Percentiles rank a stretch among this genome's conserved stretches.
phyloP scores from a whole-genome alignment of 1,140 invertebrate genomes.

The Drosophila albomicans region DNA sequence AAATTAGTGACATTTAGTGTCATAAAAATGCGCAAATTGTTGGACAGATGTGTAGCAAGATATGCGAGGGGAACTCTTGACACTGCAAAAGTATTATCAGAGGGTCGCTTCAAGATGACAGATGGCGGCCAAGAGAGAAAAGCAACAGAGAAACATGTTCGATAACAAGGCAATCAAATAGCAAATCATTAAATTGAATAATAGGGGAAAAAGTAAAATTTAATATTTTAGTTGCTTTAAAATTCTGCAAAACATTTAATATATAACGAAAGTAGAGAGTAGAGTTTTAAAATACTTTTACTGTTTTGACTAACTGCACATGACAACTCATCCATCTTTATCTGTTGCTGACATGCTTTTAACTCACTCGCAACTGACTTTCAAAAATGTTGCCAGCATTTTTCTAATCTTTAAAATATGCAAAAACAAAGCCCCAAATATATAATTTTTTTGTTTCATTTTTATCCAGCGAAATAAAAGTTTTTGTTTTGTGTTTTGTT shows the following conservation, averaged over 20 bases:
- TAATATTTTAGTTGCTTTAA: no score
- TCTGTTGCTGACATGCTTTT: slow-evolving; percentile 43
- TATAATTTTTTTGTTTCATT: background rate
- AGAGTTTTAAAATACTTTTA: background rate
- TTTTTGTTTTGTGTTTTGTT: slow-evolving; percentile 12
- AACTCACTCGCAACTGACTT: slow-evolving; percentile 1
- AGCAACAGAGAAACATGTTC: slow-evolving; percentile 13
- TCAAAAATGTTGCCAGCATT: slow-evolving; percentile 17
- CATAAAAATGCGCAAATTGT: slow-evolving; percentile 65
- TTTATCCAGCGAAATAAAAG: slow-evolving; percentile 33
- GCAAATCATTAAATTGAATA: background rate
- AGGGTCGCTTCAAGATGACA: slow-evolving; percentile 22
- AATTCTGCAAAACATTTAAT: no score
- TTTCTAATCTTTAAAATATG: slow-evolving; percentile 59
- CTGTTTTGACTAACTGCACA: slow-evolving; percentile 9
- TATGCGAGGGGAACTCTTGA: slow-evolving; percentile 5
- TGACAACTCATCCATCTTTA: slow-evolving; percentile 36
- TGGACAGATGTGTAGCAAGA: slow-evolving; percentile 26
- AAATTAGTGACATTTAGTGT: slow-evolving; percentile 79
- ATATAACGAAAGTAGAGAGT: no score
- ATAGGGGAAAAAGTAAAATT: background rate
- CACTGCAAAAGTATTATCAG: slow-evolving; percentile 14
- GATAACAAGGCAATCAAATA: slow-evolving; percentile 31
- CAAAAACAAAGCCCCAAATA: slow-evolving; percentile 38
- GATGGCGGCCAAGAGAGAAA: background rate